Percentiles rank a stretch among this genome's conserved stretches.
phyloP scores from a whole-genome alignment of 2,113 vertebrate genomes.

The Pao palembangensis region DNA sequence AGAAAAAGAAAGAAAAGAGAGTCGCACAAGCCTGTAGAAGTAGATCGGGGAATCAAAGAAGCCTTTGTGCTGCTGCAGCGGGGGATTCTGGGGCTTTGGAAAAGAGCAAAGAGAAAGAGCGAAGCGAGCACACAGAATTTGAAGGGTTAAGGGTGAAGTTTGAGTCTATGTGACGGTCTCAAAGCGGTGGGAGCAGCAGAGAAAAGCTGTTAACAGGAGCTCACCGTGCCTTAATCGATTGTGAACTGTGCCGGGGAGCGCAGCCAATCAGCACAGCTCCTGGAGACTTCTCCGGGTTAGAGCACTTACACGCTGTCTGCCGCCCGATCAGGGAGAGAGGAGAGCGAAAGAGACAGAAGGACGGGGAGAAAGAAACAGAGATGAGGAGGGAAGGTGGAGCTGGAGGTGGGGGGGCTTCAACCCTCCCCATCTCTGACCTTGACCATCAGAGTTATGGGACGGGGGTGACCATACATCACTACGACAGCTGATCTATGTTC shows the following conservation, averaged over 20 bases:
- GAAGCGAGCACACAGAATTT: conserved; percentile 23
- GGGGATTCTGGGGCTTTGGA: conserved; percentile 33
- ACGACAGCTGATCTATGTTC: neutral
- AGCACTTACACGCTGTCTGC: conserved; percentile 75
- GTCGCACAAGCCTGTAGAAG: conserved; percentile 22
- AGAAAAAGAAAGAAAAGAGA: conserved; percentile 11
- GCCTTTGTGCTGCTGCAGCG: conserved; percentile 18
- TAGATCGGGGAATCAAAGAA: conserved; percentile 9
- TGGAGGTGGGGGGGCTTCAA: conserved; percentile 36
- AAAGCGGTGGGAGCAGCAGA: conserved; percentile 69
- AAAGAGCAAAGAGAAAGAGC: conserved; percentile 26
- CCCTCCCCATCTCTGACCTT: conserved; percentile 69
- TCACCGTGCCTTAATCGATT: conserved; percentile 77
- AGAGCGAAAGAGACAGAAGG: conserved; percentile 60
- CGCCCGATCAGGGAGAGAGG: conserved; percentile 60
- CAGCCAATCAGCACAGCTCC: conserved; percentile 72
- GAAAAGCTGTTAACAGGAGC: conserved; percentile 77
- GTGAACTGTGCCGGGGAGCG: conserved; percentile 70
- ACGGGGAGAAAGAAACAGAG: conserved; percentile 31
- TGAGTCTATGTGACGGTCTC: conserved; percentile 66
- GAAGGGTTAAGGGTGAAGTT: conserved; percentile 65
- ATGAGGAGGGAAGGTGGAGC: conserved; percentile 30
- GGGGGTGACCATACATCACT: conserved; percentile 16
- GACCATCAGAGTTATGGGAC: conserved; percentile 28
- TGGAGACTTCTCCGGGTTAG: conserved; percentile 68